phyloP scores from a whole-genome alignment of 2,888 invertebrate species.

The Himalopsyche tibetana region DNA sequence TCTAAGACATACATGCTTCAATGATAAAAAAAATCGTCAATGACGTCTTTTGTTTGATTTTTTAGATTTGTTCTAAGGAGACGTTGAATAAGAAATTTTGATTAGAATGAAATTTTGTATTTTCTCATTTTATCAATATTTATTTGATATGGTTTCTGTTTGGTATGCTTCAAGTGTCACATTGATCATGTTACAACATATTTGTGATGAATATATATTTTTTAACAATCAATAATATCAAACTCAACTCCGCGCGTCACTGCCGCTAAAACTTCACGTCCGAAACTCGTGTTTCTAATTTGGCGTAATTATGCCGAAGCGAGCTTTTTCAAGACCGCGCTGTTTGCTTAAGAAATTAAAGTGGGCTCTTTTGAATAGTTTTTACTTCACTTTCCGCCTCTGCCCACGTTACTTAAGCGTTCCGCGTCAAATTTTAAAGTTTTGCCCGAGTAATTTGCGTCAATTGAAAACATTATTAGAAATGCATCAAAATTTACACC shows the following conservation, averaged over 20 bases:
- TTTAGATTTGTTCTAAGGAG: too few species aligned
- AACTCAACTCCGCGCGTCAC: not conserved
- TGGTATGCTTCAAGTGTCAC: too few species aligned
- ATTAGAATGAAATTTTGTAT: too few species aligned
- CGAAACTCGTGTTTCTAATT: conserved; percentile 61
- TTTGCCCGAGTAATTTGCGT: conserved; percentile 30
- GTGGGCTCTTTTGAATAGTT: conserved; percentile 15
- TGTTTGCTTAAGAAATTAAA: conserved; percentile 50
- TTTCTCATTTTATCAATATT: too few species aligned
- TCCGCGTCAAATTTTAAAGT: conserved; percentile 43
- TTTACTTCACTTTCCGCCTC: conserved; percentile 23
- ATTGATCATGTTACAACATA: too few species aligned
- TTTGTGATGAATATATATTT: too few species aligned
- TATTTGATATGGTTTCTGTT: too few species aligned
- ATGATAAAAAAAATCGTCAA: too few species aligned
- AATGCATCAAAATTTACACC: conserved; percentile 23
- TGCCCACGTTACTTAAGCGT: not conserved
- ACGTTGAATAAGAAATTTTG: too few species aligned
- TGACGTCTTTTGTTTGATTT: too few species aligned
- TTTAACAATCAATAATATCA: too few species aligned
- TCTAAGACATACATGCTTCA: too few species aligned
- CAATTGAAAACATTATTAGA: conserved; percentile 19
- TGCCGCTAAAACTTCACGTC: conserved; percentile 44
- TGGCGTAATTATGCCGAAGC: conserved; percentile 59
- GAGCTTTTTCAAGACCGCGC: conserved; percentile 44